Evolutionary conservation across 1,140 invertebrate genomes (phyloP), one percentile per base, ranked within the genome.

Genomic region (Antheraea pernyi): DNA sequence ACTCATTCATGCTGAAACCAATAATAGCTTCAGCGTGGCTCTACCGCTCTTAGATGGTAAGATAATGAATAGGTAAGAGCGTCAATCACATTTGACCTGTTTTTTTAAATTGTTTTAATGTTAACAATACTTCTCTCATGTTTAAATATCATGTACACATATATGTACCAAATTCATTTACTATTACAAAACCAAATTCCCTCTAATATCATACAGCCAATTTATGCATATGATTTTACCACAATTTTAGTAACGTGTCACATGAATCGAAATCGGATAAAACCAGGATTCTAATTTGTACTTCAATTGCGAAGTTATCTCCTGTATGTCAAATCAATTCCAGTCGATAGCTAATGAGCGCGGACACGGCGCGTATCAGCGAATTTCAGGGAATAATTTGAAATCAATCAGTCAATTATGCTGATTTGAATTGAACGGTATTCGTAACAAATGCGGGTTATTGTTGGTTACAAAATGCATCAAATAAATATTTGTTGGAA

Each of bases 361-460:
- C 59, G 19, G 5, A 53, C 11, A 53, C 16, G 16, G 46, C 46
- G 46, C 61, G 4, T 37, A 63, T 63, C 19, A 36, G 30, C 8
- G 61, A 30, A 37, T 63, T 37, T 11, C 11, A 37, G 11, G 61
- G 61, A 63, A 63, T 63, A 63, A 63, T 22, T 63, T 63, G 0
- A 63, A 63, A 63, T 37, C 61, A 37, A 63, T 63, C 61, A 36
- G 6, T 37, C 61, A 63, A 37, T 63, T 30, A 53, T 16, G 46
- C 61, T 37, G 59, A 22, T 61, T 19, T 10, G 10, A 13, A 61
- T 61, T 61, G 59, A 61, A 11, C 19, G 18, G 7, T 7, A 61
- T 61, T 61, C 59, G 16, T 19, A 61, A 61, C 16, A 61, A 59
- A 61, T 61, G 59, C 30, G 19, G 30, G 30, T 18, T 53, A 42